phyloP scores from a whole-genome alignment of 1,140 invertebrate species.

The Trachymyrmex septentrionalis region DNA sequence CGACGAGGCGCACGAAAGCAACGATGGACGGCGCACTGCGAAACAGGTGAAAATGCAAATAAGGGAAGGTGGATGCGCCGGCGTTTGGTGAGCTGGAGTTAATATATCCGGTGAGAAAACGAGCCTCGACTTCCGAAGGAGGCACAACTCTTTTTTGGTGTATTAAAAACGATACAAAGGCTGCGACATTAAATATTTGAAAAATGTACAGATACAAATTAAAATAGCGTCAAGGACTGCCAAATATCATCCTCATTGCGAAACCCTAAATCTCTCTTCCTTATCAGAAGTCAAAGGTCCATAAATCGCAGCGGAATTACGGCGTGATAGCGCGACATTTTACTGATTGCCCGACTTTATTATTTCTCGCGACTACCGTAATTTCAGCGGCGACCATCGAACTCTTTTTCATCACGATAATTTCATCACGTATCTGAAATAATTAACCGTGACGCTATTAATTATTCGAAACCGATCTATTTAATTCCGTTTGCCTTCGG shows the following conservation, averaged over 20 bases:
- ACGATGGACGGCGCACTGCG: not conserved
- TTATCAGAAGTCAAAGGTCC: conserved; percentile 34
- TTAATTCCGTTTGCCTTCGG: conserved; percentile 51
- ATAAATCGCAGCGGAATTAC: conserved; percentile 12
- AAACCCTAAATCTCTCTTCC: not conserved
- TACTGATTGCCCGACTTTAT: conserved; percentile 39
- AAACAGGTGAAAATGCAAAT: conserved; percentile 55
- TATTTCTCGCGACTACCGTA: conserved; percentile 30
- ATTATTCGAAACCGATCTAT: conserved; percentile 43
- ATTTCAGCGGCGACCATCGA: conserved; percentile 21
- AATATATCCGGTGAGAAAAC: conserved; percentile 13
- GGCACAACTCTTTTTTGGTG: not conserved
- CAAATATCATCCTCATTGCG: not conserved
- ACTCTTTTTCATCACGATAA: conserved; percentile 40
- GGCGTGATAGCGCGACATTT: conserved; percentile 5
- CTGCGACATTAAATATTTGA: not conserved
- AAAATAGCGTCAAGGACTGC: not conserved
- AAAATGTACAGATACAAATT: not conserved
- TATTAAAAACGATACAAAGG: not conserved
- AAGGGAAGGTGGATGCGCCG: conserved; percentile 17
- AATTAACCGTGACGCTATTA: conserved; percentile 41
- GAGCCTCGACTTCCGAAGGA: not conserved
- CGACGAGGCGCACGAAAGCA: conserved; percentile 52
- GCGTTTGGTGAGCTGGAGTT: conserved; percentile 11
- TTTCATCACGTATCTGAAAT: conserved; percentile 33